Evolutionary conservation across 2,888 invertebrate genomes (phyloP), one percentile per base, ranked within the genome.

Genomic region (Ornithoptera priamus): DNA sequence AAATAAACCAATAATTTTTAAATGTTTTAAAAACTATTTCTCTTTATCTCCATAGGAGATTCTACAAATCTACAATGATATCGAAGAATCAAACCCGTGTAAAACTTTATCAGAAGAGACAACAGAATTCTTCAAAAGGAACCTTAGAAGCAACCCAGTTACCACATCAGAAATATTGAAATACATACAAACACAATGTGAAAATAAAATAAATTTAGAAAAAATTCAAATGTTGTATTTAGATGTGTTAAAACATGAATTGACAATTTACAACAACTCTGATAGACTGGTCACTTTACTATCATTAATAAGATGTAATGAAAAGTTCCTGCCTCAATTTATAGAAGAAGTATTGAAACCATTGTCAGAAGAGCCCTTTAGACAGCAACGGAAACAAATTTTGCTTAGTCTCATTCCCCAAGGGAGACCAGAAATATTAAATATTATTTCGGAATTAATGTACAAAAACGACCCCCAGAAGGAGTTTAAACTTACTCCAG

Each of bases 341-440:
- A 75, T 81, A 20, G 81, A 83, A 60, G 79, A 87, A 70, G 80
- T 91, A 72, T 74, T 92, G 24, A 84, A 81, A 69, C 83, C 83
- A 67, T 77, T 91, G 20, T 84, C 86, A 62, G 86, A 85, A 73
- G 92, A 92, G 69, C 77, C 77, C 56, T 85, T 82, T 66, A 86
- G 86, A 73, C 92, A 92, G 71, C 85, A 87, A 63, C 85, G 88
- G 72, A 93, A 92, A 76, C 93, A 92, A 81, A 87, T 93, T 60
- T 81, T 92, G 17, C 80, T 92, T 1, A 88, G 90, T 74, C 80
- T 93, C 7, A 82, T 93, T 67, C 85, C 90, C 36, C 89, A 91
- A 71, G 78, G 84, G 6, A 85, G 78, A 66, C 88, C 93, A 59
- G 85, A 89, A 65, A 81, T 92, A 12, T 74, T 92, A 39, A 81